These are phyloP conservation scores for Propithecus perrieri DNA, from an alignment of 2,797 vertebrate species.

Conservation along the genomic window DNA sequence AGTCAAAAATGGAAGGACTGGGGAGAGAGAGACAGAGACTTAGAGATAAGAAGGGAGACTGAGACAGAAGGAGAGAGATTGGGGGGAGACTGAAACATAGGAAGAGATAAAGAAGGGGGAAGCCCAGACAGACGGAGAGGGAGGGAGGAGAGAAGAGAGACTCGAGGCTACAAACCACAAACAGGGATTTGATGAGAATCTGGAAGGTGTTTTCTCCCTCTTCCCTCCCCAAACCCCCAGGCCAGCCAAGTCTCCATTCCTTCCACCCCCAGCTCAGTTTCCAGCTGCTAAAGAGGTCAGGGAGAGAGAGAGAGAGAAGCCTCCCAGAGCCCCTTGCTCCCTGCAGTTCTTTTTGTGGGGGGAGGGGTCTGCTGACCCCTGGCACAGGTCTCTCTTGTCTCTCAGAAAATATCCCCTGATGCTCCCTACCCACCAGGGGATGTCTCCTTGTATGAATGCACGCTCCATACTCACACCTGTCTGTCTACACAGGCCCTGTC, in stretches of 20 bases:
- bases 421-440: not conserved
- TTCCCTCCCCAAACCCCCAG: conserved; percentile 76
- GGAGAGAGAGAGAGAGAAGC: not conserved
- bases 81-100: conserved; percentile 6
- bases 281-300: conserved; percentile 78
- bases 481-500: not conserved
- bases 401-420: not conserved
- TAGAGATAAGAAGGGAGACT: conserved; percentile 30
- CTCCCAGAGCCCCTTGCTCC: conserved; percentile 53
- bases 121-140: not conserved
- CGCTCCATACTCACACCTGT: not conserved
- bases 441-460: not conserved
- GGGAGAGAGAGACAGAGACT: conserved; percentile 37
- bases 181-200: conserved; percentile 76
- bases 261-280: conserved; percentile 77
- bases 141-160: conserved; percentile 31
- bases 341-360: conserved; percentile 6
- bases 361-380: not conserved
- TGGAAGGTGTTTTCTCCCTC: conserved; percentile 79
- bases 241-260: conserved; percentile 79
- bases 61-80: conserved; percentile 29
- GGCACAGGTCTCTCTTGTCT: not conserved
- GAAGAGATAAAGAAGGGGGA: conserved; percentile 48
- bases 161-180: conserved; percentile 74
- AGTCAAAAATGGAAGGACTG: conserved; percentile 53